Evolutionary conservation across 2,113 vertebrate genomes (phyloP), one percentile per base, ranked within the genome.

Genomic region (Silurus asotus): DNA sequence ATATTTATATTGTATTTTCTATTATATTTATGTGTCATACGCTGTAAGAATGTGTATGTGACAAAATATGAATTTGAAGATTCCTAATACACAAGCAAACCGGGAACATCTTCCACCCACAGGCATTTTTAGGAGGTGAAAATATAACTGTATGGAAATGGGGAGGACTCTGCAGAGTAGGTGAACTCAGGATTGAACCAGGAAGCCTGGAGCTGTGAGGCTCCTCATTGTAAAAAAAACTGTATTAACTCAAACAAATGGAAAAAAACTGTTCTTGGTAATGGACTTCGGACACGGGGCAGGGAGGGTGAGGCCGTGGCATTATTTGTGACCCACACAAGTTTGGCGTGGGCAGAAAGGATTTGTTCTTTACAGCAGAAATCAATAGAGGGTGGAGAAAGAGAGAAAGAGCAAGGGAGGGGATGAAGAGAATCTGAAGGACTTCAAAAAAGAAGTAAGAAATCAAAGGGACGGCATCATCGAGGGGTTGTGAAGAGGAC

Each of bases 381-480:
- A 94, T 94, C 92, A 91, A 93, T 93, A 87, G 83, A 84, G 87
- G 90, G 88, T 89, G 91, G 92, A 91, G 91, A 61, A 14, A 67
- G 55, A 25, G 2, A 72, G 9, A 59, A 8, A 49, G 5, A 25
- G 1, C 9, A 13, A 20, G 9, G 37, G 62, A 72, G 8, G n/a
- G 37, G 67, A 48, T 56, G 56, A 15, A n/a, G 25, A 14, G 55
- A 58, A 80, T 85, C 25, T 67, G 84, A 53, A 77, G 10, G 14
- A 81, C 75, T 79, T 85, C 76, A 81, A 81, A 81, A 45, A 10
- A 86, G 76, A 45, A 23, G 28, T 53, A 55, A 61, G 49, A 70
- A 70, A 67, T 80, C 84, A 86, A 86, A 86, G 25, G 28, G 48
- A 69, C 28, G 15, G 62, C 64, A 69, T n/a, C 17, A 4, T 13